These are phyloP conservation scores for Aphaenogaster floridana DNA, from an alignment of 1,140 invertebrate genomes.

Conservation along the genomic window DNA sequence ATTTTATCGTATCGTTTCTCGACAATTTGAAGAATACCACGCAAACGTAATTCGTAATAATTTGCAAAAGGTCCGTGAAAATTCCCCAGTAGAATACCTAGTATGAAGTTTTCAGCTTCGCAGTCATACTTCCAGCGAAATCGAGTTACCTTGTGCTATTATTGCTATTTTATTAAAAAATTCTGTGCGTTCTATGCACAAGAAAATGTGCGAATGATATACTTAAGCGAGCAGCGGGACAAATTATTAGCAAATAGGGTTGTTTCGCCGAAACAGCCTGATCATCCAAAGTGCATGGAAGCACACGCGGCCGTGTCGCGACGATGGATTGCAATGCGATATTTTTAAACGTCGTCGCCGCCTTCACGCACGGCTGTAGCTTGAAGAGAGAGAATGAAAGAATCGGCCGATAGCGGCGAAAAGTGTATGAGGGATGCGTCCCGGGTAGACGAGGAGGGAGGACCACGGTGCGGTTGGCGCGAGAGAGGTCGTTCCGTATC, in stretches of 20 bases:
- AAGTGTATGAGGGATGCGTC: slow-evolving; percentile 72
- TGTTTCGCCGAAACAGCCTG: background rate
- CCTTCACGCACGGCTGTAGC: slow-evolving; percentile 56
- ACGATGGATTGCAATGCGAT: slow-evolving; percentile 67
- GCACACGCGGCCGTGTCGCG: slow-evolving; percentile 5
- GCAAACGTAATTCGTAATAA: background rate
- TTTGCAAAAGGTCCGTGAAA: too few relatives aligned
- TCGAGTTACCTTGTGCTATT: background rate
- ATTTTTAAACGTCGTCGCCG: slow-evolving; percentile 76
- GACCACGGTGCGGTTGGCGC: background rate
- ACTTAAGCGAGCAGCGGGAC: background rate
- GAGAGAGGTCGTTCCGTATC: slow-evolving; percentile 74
- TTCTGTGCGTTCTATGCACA: background rate
- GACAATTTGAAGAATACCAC: background rate
- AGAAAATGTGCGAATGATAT: background rate
- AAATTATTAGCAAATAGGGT: background rate
- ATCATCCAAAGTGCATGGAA: background rate
- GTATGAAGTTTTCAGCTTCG: background rate
- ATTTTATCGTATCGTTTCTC: background rate
- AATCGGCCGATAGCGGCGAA: slow-evolving; percentile 75
- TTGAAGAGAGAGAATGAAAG: slow-evolving; percentile 43
- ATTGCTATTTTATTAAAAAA: background rate
- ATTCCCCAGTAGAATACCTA: background rate
- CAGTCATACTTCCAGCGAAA: background rate
- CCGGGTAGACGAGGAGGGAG: background rate